Percentiles rank a stretch among this genome's conserved stretches.
phyloP scores from a whole-genome alignment of 1,140 invertebrate species.

The Pseudomyrmex concolor region DNA sequence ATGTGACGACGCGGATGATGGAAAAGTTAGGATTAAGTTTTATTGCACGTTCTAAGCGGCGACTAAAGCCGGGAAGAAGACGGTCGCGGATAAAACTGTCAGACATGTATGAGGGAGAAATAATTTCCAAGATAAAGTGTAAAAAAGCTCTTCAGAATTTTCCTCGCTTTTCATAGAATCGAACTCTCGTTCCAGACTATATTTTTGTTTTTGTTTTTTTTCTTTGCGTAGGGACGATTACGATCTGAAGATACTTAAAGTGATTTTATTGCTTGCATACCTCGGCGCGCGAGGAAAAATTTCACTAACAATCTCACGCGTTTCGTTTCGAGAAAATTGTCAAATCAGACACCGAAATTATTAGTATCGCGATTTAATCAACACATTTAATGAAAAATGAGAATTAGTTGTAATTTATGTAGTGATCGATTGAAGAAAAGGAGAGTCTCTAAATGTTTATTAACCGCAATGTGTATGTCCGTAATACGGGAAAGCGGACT shows the following conservation, averaged over 20 bases:
- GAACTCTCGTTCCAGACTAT: neutral
- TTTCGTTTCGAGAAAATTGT: constrained; percentile 29
- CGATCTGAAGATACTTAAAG: neutral
- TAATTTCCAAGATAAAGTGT: constrained; percentile 31
- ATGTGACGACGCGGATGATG: constrained; percentile 12
- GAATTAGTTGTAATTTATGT: constrained; percentile 53
- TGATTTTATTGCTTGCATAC: constrained; percentile 51
- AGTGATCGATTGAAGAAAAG: neutral
- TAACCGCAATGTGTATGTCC: neutral
- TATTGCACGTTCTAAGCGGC: neutral
- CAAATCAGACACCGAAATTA: constrained; percentile 40
- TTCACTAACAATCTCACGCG: constrained; percentile 10
- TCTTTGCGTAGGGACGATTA: no score
- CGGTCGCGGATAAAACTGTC: constrained; percentile 30
- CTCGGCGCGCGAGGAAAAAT: constrained; percentile 43
- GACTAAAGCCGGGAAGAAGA: constrained; percentile 13
- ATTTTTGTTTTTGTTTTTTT: neutral
- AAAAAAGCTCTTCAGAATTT: constrained; percentile 3
- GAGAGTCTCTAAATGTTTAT: neutral
- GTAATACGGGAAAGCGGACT: neutral
- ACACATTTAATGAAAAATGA: constrained; percentile 40
- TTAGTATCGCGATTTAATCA: constrained; percentile 40
- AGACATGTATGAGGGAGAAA: neutral
- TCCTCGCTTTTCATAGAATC: neutral
- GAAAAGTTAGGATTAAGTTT: constrained; percentile 44